Base-by-base conservation (phyloP, 2,888 invertebrate species). In the Falcaria lacertinaria region DNA sequence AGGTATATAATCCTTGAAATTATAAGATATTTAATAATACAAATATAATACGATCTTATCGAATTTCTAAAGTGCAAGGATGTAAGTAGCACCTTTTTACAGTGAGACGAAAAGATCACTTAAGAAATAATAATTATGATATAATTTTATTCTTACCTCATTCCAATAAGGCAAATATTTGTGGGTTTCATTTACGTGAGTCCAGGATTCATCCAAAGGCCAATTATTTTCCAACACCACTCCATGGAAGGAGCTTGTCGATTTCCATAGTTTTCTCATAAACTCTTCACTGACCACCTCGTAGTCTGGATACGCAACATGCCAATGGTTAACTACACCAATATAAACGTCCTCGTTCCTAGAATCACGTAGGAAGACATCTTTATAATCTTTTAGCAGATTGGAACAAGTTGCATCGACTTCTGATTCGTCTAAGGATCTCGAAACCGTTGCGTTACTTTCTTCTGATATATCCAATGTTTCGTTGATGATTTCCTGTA, bases 201-300 rank as follows among this genome's bases (percentile, higher is more conserved):
- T 74, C 44, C 69, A 7, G 2, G 74, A 64, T 43, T 78, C 68
- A 40, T 89, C 89, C 19, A 84, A 53, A 7, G 92, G 92, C 91
- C 92, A 92, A 62, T 80, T 91, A 46, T 91, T 90, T 60, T 83
- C 84, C 39, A 92, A 67, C 15, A 91, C 49, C 33, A 90, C 62
- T 4, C 90, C 91, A 52, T 87, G 82, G n/a, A 78, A 43, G 8
- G 66, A 52, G 0, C 43, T 48, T 7, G 64, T 51, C 25, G 69
- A 77, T 1, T 49, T 22, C 85, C 85, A 85, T 40, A 86, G 54
- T 16, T 47, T 55, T 7, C 70, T 39, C 43, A 85, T 50, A 4
- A 85, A 62, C 2, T 71, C 64, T 2, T 59, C 47, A 4, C 58
- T 55, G 7, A 56, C 52, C 34, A 63, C 53, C 14, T 60, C 61